Conservation (phyloP, 2,888 invertebrate genomes). For the Orthonychiurus folsomi region DNA sequence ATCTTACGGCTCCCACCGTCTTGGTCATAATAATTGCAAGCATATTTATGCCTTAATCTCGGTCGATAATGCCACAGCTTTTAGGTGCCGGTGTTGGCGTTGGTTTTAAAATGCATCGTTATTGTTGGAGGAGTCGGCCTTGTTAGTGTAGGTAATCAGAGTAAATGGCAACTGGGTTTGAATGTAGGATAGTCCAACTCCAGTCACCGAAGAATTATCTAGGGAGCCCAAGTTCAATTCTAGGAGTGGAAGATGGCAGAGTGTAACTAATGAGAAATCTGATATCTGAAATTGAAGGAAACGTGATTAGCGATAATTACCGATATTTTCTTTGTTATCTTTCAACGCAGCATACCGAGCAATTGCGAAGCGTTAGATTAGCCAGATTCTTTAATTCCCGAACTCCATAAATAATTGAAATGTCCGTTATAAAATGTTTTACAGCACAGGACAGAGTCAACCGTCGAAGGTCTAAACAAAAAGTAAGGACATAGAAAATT, state of each 20-base stretch:
- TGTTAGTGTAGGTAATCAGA: neutral
- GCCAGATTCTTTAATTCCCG: neutral
- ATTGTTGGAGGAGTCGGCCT: too few species aligned
- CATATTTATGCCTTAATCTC: too few species aligned
- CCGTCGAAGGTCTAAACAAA: neutral
- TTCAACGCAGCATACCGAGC: neutral
- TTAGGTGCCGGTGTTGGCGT: too few species aligned
- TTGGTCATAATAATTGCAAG: too few species aligned
- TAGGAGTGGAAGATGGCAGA: neutral
- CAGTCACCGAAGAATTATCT: neutral
- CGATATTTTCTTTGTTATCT: too few species aligned
- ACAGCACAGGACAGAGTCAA: neutral
- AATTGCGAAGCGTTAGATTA: neutral
- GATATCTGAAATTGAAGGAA: too few species aligned
- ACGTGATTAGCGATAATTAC: too few species aligned
- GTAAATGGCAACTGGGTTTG: neutral
- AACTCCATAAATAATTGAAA: neutral
- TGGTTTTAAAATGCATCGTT: too few species aligned
- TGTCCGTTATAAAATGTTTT: neutral
- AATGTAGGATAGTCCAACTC: neutral
- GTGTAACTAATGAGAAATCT: neutral
- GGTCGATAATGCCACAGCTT: too few species aligned
- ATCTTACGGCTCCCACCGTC: too few species aligned
- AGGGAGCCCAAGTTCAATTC: neutral
- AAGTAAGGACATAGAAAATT: too few species aligned